Base-by-base conservation (phyloP, 2,113 vertebrate genomes). In the Chloebia gouldiae region DNA sequence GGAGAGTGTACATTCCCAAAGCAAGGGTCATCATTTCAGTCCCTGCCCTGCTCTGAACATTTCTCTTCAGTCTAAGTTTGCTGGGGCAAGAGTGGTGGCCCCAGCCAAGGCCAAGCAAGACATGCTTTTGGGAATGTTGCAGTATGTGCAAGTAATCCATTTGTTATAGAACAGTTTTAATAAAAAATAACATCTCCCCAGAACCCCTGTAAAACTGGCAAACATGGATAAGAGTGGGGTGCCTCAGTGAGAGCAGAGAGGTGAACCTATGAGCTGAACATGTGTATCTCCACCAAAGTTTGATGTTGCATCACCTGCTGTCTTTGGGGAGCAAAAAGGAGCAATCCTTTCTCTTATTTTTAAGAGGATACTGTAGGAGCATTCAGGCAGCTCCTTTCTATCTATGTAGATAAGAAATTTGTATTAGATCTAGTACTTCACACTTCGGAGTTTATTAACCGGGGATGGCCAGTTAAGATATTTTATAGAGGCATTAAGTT, bases 331-430 rank as follows among this genome's bases (percentile, higher is more conserved):
- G 25, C 35, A 86, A 39, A 68, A 93, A 65, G 7, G 24, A 94
- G 9, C 24, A 42, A 40, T 60, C n/a, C 20, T 56, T 61, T 54
- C 72, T 86, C 18, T 2, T 51, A 8, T 59, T 63, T 78, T 86
- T 49, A 78, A 30, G 30, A 77, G 33, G 40, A 15, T 70, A 7
- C 45, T 33, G 30, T 24, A 28, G 19, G 7, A 44, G 3, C 3
- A 0, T 59, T 78, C 23, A 68, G 44, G 42, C 75, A 63, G 28
- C 45, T 82, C 9, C 64, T 81, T 81, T 76, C 72, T 89, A 24
- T 73, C 19, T 44, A 23, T 0, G 0, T 42, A 63, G 12, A 6
- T 37, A 40, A 49, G 37, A 84, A 78, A n/a, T 50, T 37, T 1
- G 9, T 2, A 87, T 73, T 53, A 61, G 15, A 20, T 65, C 14